Conservation (phyloP, 2,797 vertebrate genomes). For the Rhinophrynus dorsalis region DNA sequence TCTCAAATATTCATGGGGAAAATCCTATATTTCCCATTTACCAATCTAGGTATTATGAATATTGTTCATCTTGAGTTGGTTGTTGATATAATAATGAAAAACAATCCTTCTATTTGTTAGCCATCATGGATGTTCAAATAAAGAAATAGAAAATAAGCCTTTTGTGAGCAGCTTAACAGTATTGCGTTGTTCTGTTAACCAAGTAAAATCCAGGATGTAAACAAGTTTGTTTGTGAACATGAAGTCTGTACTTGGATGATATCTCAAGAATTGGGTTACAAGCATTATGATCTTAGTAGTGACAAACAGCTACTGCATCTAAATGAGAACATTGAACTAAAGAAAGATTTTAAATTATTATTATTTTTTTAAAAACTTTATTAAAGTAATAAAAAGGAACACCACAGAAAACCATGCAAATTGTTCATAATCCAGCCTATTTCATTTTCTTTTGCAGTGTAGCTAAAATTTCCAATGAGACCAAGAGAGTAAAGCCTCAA, state of each 20-base stretch:
- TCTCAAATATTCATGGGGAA: no score
- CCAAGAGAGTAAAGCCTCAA: no score
- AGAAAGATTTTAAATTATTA: no score
- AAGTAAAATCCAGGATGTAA: conserved; percentile 17
- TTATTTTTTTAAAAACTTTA: no score
- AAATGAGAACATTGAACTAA: conserved; percentile 27
- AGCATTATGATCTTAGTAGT: conserved; percentile 8
- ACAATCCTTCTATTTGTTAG: background rate
- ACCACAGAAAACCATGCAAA: no score
- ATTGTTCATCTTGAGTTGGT: background rate
- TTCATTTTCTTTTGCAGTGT: no score
- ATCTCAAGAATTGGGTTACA: conserved; percentile 36
- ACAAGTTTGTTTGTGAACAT: conserved; percentile 34
- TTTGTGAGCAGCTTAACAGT: conserved; percentile 13
- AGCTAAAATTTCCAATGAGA: no score
- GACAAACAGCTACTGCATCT: conserved; percentile 23
- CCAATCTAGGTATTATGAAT: background rate
- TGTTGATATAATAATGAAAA: conserved; percentile 20
- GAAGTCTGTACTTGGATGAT: conserved; percentile 22
- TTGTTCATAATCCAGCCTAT: no score
- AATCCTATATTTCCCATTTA: no score
- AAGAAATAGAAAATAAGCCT: conserved; percentile 1
- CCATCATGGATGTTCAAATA: background rate
- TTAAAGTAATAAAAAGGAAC: no score
- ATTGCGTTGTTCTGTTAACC: conserved; percentile 12